Percentiles rank a stretch among this genome's conserved stretches.
These are phyloP conservation scores for Rhopalosiphum maidis DNA, from an alignment of 1,140 invertebrate species.

Conservation along the genomic window DNA sequence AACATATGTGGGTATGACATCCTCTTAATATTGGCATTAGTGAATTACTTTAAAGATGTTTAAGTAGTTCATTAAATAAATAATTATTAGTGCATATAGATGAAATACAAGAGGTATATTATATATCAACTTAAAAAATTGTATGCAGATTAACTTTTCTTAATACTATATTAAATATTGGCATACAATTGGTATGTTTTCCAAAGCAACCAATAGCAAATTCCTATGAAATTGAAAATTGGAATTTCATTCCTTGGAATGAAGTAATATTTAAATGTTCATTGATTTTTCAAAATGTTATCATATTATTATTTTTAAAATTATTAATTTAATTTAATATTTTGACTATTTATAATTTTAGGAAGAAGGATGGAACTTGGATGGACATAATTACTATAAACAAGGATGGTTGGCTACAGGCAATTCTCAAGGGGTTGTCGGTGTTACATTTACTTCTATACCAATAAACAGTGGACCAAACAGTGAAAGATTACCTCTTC, in stretches of 20 bases:
- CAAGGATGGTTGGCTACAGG: conserved; percentile 98
- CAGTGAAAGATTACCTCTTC: conserved; percentile 76
- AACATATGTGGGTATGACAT: too few relatives aligned
- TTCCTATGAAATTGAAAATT: too few relatives aligned
- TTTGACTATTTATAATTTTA: conserved; percentile 63
- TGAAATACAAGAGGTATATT: too few relatives aligned
- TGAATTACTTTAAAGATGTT: too few relatives aligned
- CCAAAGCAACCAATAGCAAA: too few relatives aligned
- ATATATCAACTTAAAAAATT: not conserved
- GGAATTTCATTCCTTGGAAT: too few relatives aligned
- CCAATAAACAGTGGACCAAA: conserved; percentile 81
- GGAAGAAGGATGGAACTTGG: conserved; percentile 92
- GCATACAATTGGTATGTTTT: not conserved
- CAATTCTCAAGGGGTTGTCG: conserved; percentile 91
- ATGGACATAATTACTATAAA: conserved; percentile 94
- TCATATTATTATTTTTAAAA: not conserved
- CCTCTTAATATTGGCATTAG: too few relatives aligned
- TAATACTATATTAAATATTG: not conserved
- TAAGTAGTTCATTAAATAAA: too few relatives aligned
- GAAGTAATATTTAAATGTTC: too few relatives aligned
- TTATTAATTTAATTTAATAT: not conserved
- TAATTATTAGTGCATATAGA: too few relatives aligned
- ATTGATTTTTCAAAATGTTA: not conserved
- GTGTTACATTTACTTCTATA: conserved; percentile 90
- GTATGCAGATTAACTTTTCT: too few relatives aligned